A percentile compares a stretch with the other conserved stretches of the same genome.
Evolutionary conservation across 2,888 invertebrate genomes (phyloP).

Genomic region (Creontiades dilutus): DNA sequence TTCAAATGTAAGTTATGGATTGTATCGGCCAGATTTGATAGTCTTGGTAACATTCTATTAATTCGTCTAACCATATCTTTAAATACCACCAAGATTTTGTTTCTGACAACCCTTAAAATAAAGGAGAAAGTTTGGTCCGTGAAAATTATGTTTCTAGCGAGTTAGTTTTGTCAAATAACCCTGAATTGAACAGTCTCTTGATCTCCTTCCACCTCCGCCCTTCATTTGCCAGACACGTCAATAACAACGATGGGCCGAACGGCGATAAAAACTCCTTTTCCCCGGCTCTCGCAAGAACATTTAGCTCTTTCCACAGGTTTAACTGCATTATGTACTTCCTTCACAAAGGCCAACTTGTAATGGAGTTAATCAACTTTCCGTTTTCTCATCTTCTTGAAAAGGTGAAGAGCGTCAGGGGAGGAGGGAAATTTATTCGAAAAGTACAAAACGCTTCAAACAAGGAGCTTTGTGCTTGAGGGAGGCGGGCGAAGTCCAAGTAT

Average conservation of each 20-base stretch:
- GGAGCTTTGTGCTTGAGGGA: slow-evolving; percentile 35
- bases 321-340: slow-evolving; percentile 43
- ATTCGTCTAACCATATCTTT: too few species aligned
- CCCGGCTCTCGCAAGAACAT: not conserved
- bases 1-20: too few species aligned
- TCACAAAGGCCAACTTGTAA: slow-evolving; percentile 65
- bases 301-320: slow-evolving; percentile 55
- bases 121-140: too few species aligned
- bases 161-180: too few species aligned
- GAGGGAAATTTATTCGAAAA: slow-evolving; percentile 51
- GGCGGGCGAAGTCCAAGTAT: slow-evolving; percentile 56
- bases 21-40: too few species aligned
- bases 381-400: slow-evolving; percentile 49
- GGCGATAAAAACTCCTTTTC: slow-evolving; percentile 28
- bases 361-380: slow-evolving; percentile 65
- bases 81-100: too few species aligned
- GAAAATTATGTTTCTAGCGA: too few species aligned
- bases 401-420: not conserved
- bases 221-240: not conserved
- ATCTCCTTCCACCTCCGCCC: not conserved
- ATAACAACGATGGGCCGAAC: slow-evolving; percentile 14
- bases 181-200: too few species aligned
- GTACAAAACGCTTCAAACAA: slow-evolving; percentile 62
- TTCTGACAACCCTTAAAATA: too few species aligned
- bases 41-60: too few species aligned